These are phyloP conservation scores for Neotoxoptera formosana DNA, from an alignment of 1,140 invertebrate genomes.

Conservation along the genomic window DNA sequence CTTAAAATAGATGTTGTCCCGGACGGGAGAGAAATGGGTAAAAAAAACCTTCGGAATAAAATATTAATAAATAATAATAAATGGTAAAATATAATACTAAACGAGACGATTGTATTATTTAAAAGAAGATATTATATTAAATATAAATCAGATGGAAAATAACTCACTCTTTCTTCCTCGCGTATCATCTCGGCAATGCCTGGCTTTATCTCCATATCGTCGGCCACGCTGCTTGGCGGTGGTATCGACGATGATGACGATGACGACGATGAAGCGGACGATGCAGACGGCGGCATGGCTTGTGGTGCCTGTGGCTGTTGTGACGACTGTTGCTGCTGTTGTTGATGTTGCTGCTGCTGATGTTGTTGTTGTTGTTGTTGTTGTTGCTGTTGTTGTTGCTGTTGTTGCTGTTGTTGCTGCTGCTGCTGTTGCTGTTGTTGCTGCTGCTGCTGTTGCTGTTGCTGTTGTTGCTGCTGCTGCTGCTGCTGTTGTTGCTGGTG, in stretches of 20 bases:
- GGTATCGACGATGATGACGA: conserved; percentile 56
- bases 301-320: conserved; percentile 58
- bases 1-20: conserved; percentile 33
- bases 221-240: conserved; percentile 64
- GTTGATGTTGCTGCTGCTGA: neutral
- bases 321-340: conserved; percentile 51
- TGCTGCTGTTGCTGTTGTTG: neutral
- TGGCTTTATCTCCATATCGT: conserved; percentile 90
- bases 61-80: neutral
- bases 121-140: neutral
- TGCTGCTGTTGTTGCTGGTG: conserved; percentile 59
- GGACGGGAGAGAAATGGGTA: neutral
- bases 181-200: conserved; percentile 94
- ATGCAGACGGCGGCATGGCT: conserved; percentile 59
- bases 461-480: conserved; percentile 60
- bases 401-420: neutral
- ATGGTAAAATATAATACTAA: neutral
- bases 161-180: conserved; percentile 92
- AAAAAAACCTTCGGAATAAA: conserved; percentile 1
- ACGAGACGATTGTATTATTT: conserved; percentile 2
- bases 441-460: conserved; percentile 59
- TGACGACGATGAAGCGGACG: conserved; percentile 63
- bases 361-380: conserved; percentile 59
- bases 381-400: conserved; percentile 52
- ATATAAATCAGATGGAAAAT: neutral